Percentiles rank a stretch among this genome's conserved stretches.
phyloP scores from a whole-genome alignment of 2,888 invertebrate genomes.

The Caenorhabditis sp. region DNA sequence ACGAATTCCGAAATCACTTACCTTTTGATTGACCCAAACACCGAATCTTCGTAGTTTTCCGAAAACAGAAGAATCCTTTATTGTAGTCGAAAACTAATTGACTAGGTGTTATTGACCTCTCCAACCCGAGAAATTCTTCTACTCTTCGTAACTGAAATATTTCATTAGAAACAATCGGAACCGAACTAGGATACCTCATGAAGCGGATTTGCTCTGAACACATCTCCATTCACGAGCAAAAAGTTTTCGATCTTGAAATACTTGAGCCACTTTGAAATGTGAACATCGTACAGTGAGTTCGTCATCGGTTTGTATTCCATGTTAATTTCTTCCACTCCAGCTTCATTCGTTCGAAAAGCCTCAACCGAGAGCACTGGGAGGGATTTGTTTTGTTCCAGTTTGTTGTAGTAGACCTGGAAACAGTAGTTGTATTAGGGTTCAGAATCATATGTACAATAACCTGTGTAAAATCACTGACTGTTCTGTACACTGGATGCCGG shows the following conservation, averaged over 20 bases:
- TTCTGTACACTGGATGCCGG: constrained; percentile 95
- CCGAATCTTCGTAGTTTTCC: constrained; percentile 51
- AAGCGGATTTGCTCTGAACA: constrained; percentile 92
- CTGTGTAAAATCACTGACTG: constrained; percentile 84
- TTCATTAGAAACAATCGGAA: neutral
- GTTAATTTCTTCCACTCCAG: constrained; percentile 84
- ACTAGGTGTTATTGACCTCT: constrained; percentile 88
- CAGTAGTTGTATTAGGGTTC: neutral
- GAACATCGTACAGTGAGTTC: constrained; percentile 93
- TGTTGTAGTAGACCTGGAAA: constrained; percentile 80
- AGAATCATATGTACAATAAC: constrained; percentile 40
- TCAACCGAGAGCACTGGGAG: constrained; percentile 84
- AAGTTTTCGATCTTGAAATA: constrained; percentile 94
- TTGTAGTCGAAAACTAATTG: constrained; percentile 98
- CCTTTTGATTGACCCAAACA: constrained; percentile 80
- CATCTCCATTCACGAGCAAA: constrained; percentile 93
- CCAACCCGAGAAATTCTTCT: constrained; percentile 91
- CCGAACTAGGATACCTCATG: constrained; percentile 86
- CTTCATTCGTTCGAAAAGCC: constrained; percentile 79
- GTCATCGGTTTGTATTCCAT: constrained; percentile 83
- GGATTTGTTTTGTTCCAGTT: constrained; percentile 79
- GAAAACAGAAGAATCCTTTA: constrained; percentile 93
- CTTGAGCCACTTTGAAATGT: constrained; percentile 93
- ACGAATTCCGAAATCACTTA: neutral
- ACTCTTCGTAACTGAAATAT: constrained; percentile 88